phyloP scores from a whole-genome alignment of 2,888 invertebrate genomes.

The Eristalinus sepulchralis region DNA sequence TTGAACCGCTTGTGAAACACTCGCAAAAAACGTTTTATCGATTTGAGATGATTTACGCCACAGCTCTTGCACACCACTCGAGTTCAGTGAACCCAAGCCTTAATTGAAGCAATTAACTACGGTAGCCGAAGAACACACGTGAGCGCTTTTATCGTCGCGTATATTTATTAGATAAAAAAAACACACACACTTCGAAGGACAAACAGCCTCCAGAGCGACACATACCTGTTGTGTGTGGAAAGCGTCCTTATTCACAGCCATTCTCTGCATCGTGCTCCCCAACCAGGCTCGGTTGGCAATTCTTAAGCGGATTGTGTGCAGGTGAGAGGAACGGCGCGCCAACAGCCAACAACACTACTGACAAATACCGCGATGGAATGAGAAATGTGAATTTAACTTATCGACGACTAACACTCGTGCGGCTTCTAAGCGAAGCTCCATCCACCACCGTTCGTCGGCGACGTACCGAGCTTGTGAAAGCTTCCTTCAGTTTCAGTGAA shows the following conservation, averaged over 20 bases:
- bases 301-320: background rate
- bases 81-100: background rate
- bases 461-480: background rate
- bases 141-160: background rate
- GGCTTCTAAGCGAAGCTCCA: background rate
- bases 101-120: background rate
- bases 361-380: background rate
- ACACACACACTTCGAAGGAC: background rate
- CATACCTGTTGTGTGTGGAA: background rate
- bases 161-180: background rate
- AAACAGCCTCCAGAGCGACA: background rate
- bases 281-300: background rate
- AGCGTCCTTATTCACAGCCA: background rate
- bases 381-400: background rate
- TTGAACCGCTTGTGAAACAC: background rate
- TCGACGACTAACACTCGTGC: background rate
- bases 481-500: background rate
- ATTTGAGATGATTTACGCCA: background rate
- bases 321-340: background rate
- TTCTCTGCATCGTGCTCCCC: background rate
- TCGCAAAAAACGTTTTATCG: background rate
- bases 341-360: background rate
- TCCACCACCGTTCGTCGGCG: background rate
- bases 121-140: background rate
- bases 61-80: background rate